Evolutionary conservation across 2,797 vertebrate species (phyloP), one percentile per base, ranked within the genome.

Genomic region (Lacerta agilis): DNA sequence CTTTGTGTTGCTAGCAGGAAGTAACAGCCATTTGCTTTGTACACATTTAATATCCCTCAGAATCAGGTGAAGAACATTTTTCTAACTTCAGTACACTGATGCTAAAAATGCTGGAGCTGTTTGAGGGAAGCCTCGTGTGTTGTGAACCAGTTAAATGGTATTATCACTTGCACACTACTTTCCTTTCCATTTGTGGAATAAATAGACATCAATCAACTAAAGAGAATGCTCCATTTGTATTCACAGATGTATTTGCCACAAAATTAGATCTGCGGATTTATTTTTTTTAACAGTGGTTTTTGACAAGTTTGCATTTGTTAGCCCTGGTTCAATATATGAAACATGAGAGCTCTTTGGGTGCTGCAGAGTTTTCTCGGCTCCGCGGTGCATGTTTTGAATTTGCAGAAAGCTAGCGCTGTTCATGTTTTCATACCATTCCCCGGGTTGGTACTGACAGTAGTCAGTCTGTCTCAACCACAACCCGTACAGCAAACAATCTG

Each of bases 401-500:
- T 93, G 88, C 80, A 84, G 87, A 89, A 77, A 78, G 64, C 1
- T 0, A 92, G 88, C 64, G 80, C 69, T 87, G 79, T 25, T 79
- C 80, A 89, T 78, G 10, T 90, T 91, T 92, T 92, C 86, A 87
- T 92, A 92, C 87, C 88, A 89, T 90, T 95, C 94, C 90, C 91
- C 92, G 90, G 92, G 91, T 88, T 76, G 89, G 87, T 93, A 89
- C 91, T 95, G 91, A 92, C 83, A 0, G 0, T 0, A 78, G n/a
- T 85, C 88, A 87, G 86, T 81, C 72, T 85, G 85, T 92, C 93
- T 91, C 15, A 92, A 87, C 90, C 90, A 75, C 85, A 89, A 69
- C 36, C 85, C 73, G 90, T 92, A 87, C 88, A 83, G 93, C 92
- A 95, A 94, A 92, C 83, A 92, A 92, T 86, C 91, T 94, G 93